Conservation (phyloP, 2,113 vertebrate species). For the Paradoxurus hermaphroditus region DNA sequence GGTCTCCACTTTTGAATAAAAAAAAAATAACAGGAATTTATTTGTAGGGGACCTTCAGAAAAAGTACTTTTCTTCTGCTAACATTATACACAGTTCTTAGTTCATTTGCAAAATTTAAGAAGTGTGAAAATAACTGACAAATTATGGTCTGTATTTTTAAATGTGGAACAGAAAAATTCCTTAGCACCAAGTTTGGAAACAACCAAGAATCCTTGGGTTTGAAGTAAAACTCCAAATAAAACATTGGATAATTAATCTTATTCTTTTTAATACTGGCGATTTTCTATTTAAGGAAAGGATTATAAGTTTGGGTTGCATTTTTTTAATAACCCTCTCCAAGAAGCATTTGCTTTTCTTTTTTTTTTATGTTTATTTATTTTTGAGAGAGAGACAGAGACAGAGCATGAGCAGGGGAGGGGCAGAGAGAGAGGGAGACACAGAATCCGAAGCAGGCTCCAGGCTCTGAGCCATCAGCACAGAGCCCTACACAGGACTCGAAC, state of each 20-base stretch:
- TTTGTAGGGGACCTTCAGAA: not conserved
- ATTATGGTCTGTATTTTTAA: constrained; percentile 13
- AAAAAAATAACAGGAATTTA: not conserved
- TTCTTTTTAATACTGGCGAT: not conserved
- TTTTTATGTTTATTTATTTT: too few relatives aligned
- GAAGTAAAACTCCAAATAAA: constrained; percentile 51
- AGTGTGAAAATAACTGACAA: constrained; percentile 56
- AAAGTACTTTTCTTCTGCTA: constrained; percentile 18
- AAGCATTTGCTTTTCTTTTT: not conserved
- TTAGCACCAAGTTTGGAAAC: constrained; percentile 38
- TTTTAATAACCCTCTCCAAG: not conserved
- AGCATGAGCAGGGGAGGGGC: too few relatives aligned
- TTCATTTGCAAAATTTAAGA: constrained; percentile 55
- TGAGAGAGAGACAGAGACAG: too few relatives aligned
- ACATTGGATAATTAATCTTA: constrained; percentile 3
- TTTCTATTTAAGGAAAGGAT: constrained; percentile 3
- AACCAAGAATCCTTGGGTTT: constrained; percentile 16
- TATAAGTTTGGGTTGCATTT: not conserved
- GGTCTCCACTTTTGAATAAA: not conserved
- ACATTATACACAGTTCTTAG: not conserved
- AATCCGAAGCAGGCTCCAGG: too few relatives aligned
- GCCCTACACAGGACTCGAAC: too few relatives aligned
- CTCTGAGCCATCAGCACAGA: too few relatives aligned
- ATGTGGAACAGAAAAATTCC: constrained; percentile 50
- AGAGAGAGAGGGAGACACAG: too few relatives aligned